Evolutionary conservation across 2,113 vertebrate species (phyloP).

Genomic region (Leptocoma aspasia): DNA sequence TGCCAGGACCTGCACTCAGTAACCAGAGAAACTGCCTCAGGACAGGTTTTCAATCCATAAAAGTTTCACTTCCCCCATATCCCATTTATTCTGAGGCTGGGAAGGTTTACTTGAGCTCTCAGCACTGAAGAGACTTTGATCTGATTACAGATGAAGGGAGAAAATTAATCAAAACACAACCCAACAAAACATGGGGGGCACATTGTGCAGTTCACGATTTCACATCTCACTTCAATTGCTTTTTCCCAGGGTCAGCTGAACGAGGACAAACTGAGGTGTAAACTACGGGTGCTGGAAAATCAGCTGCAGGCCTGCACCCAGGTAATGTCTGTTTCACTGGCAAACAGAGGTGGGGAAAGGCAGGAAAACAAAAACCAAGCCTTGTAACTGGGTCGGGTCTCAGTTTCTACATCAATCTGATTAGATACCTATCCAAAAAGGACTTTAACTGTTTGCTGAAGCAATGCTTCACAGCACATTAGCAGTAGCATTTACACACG

Average conservation of each 20-base stretch:
- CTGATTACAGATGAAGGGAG: background rate
- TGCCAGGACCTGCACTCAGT: background rate
- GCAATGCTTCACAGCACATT: background rate
- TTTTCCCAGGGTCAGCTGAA: conserved; percentile 83
- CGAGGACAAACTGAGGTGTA: conserved; percentile 87
- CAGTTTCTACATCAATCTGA: background rate
- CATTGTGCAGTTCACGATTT: background rate
- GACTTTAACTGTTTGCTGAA: background rate
- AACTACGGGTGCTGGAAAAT: conserved; percentile 84
- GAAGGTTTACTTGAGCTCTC: background rate
- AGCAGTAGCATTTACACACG: background rate
- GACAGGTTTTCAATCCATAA: background rate
- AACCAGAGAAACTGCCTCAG: background rate
- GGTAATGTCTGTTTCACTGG: conserved; percentile 70
- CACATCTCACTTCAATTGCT: background rate
- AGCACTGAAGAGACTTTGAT: background rate
- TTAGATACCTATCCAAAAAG: background rate
- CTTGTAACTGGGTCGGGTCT: background rate
- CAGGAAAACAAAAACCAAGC: background rate
- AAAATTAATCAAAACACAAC: background rate
- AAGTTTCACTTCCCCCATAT: background rate
- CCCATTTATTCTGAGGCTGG: accelerated
- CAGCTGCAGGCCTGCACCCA: conserved; percentile 87
- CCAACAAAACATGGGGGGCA: background rate
- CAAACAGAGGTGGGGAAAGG: background rate